Conservation (phyloP, 1,140 invertebrate genomes). For the Ceratosolen solmsi region DNA sequence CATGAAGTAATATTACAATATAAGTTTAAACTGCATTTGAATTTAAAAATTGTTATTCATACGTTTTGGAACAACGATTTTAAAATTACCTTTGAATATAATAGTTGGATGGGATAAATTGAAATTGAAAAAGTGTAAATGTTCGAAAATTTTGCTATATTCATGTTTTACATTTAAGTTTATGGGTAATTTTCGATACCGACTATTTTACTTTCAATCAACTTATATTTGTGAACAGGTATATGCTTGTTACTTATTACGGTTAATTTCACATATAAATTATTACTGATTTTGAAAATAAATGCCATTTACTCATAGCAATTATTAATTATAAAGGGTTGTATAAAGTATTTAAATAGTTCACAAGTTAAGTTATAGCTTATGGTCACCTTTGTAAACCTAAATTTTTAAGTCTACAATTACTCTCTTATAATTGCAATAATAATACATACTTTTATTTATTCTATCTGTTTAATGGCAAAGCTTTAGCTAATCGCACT, state of each 20-base stretch:
- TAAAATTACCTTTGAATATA: not conserved
- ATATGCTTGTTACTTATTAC: not conserved
- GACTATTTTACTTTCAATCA: not conserved
- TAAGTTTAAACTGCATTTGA: conserved; percentile 3
- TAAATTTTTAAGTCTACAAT: no score
- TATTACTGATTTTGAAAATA: not conserved
- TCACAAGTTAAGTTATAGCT: no score
- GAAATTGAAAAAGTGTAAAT: conserved; percentile 12
- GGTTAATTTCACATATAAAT: not conserved
- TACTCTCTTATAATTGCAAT: no score
- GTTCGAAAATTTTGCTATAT: conserved; percentile 2
- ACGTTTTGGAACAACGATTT: not conserved
- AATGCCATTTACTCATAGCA: no score
- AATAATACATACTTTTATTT: no score
- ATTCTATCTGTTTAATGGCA: no score
- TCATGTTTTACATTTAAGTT: not conserved
- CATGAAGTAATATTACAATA: no score
- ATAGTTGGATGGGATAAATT: not conserved
- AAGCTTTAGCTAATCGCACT: no score
- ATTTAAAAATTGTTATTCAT: conserved; percentile 4
- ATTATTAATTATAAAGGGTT: no score
- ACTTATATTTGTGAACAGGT: not conserved
- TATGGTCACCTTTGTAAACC: no score
- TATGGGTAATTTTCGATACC: not conserved
- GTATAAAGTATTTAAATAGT: no score